phyloP scores from a whole-genome alignment of 2,888 invertebrate species.

The Idaea biselata region DNA sequence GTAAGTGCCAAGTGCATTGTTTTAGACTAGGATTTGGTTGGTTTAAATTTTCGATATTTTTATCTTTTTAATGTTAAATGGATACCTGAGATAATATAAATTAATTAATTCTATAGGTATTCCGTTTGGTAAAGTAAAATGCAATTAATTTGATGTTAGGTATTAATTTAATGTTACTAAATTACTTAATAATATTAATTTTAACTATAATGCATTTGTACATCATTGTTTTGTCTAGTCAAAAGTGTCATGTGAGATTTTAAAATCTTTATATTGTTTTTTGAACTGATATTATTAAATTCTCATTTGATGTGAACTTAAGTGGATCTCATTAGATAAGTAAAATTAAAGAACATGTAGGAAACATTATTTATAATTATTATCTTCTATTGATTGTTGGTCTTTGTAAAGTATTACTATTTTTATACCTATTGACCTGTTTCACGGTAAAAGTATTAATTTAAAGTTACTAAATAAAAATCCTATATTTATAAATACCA shows the following conservation, averaged over 20 bases:
- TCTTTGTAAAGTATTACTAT: neutral
- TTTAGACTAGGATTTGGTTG: neutral
- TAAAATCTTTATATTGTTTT: neutral
- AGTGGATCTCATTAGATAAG: neutral
- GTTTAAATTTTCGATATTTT: neutral
- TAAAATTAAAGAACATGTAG: neutral
- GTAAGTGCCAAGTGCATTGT: neutral
- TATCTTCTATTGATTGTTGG: neutral
- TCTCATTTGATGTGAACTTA: neutral
- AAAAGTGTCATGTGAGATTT: neutral
- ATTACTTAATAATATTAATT: neutral
- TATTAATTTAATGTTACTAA: neutral
- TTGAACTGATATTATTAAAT: neutral
- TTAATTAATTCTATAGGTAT: neutral
- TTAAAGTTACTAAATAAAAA: neutral
- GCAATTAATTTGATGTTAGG: neutral
- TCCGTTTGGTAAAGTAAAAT: neutral
- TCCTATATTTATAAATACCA: neutral
- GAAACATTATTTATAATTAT: neutral
- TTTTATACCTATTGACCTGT: neutral
- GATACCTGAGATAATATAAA: neutral
- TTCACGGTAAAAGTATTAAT: neutral
- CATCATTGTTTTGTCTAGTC: neutral
- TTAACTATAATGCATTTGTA: neutral
- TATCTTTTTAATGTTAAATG: neutral